Conservation (phyloP, 2,797 vertebrate genomes). For the Esox masquinongy region DNA sequence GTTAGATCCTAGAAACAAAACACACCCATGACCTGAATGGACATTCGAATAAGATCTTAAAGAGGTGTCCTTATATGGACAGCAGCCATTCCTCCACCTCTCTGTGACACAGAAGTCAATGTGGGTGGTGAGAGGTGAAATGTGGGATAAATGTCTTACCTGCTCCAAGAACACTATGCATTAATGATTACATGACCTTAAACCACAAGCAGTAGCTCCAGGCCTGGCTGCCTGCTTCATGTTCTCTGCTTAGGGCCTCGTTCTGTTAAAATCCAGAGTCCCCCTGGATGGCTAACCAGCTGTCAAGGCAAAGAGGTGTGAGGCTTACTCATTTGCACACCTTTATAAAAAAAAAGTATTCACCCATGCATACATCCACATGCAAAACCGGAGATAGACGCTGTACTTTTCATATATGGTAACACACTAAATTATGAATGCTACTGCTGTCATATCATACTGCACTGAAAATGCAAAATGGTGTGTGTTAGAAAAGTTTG, state of each 20-base stretch:
- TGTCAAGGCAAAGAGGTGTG: neutral
- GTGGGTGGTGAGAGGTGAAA: slow-evolving; percentile 45
- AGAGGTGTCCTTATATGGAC: slow-evolving; percentile 6
- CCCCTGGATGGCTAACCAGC: neutral
- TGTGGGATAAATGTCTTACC: slow-evolving; percentile 66
- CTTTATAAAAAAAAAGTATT: neutral
- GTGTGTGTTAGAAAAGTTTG: no score
- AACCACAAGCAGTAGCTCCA: slow-evolving; percentile 41
- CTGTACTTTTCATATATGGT: no score
- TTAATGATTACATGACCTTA: slow-evolving; percentile 69
- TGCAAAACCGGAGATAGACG: no score
- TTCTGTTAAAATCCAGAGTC: neutral
- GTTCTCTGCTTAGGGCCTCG: slow-evolving; percentile 3
- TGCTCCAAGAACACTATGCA: slow-evolving; percentile 50
- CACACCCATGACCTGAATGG: slow-evolving; percentile 26
- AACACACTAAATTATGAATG: no score
- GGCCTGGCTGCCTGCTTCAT: slow-evolving; percentile 26
- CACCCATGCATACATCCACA: no score
- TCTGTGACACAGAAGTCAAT: neutral
- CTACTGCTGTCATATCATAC: no score
- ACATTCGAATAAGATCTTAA: slow-evolving; percentile 14
- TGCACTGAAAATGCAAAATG: no score
- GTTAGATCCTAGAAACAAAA: slow-evolving; percentile 21
- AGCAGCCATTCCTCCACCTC: slow-evolving; percentile 32
- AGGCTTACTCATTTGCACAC: neutral